Conservation (phyloP, 2,113 vertebrate species). For the Callionymus lyra region DNA sequence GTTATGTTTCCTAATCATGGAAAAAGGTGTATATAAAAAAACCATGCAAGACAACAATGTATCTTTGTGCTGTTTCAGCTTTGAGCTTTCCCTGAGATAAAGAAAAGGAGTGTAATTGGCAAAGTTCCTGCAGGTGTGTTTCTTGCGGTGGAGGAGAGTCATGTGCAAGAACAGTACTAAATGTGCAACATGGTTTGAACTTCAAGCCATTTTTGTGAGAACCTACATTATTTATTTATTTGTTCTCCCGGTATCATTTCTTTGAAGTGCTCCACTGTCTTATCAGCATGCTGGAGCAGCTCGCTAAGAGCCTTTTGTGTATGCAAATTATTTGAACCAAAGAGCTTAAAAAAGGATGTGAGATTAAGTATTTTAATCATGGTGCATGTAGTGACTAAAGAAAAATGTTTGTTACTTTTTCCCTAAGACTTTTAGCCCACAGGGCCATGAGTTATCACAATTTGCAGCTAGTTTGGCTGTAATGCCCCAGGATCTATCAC, state of each 20-base stretch:
- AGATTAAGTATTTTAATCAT: too few relatives aligned
- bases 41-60: too few relatives aligned
- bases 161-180: constrained; percentile 20
- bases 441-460: constrained; percentile 51
- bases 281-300: constrained; percentile 52
- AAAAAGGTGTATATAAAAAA: too few relatives aligned
- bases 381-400: too few relatives aligned
- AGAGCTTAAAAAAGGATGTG: too few relatives aligned
- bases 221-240: constrained; percentile 40
- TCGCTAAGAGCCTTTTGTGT: constrained; percentile 35
- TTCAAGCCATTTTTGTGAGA: constrained; percentile 54
- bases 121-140: constrained; percentile 40
- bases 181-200: constrained; percentile 21
- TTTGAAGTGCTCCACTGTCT: constrained; percentile 59
- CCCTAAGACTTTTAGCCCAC: constrained; percentile 36
- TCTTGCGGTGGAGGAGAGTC: constrained; percentile 5
- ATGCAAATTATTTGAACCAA: not conserved
- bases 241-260: constrained; percentile 49
- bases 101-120: constrained; percentile 20
- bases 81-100: constrained; percentile 26
- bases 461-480: constrained; percentile 21
- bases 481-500: not conserved
- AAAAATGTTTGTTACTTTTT: constrained; percentile 2
- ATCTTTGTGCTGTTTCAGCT: too few relatives aligned
- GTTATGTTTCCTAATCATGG: too few relatives aligned